A percentile compares a stretch with the other conserved stretches of the same genome.
Evolutionary conservation across 1,140 invertebrate genomes (phyloP).

Genomic region (Tetragonula clypearis): DNA sequence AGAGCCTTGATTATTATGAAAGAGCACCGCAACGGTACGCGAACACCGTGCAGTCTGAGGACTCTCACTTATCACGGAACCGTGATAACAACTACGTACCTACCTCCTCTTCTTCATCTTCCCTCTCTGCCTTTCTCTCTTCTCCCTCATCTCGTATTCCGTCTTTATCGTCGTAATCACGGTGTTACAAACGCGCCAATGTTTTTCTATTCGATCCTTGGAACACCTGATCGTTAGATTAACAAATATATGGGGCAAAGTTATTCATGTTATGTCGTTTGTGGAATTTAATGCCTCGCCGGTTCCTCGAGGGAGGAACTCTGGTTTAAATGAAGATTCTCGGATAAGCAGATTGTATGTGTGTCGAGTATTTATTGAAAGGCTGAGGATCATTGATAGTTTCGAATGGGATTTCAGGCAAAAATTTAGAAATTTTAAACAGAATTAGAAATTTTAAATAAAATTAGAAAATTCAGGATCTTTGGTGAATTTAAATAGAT

Average conservation of each 20-base stretch:
- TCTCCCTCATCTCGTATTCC: conserved; percentile 21
- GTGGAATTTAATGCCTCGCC: too few species aligned
- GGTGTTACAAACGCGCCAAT: not conserved
- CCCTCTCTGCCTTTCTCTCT: conserved; percentile 26
- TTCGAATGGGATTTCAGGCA: too few species aligned
- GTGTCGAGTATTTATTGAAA: too few species aligned
- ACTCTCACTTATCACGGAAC: conserved; percentile 74
- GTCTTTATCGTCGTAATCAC: not conserved
- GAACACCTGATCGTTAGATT: not conserved
- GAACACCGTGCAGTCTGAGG: conserved; percentile 69
- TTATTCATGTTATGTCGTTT: too few species aligned
- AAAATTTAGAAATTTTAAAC: too few species aligned
- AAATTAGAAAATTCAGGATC: too few species aligned
- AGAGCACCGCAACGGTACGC: conserved; percentile 59
- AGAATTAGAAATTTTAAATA: too few species aligned
- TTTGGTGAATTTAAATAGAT: too few species aligned
- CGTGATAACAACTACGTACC: conserved; percentile 76
- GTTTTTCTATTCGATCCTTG: not conserved
- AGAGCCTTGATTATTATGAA: conserved; percentile 73
- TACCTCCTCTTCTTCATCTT: conserved; percentile 42
- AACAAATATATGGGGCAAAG: not conserved
- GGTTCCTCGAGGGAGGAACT: too few species aligned
- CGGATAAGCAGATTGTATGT: too few species aligned
- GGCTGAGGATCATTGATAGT: too few species aligned
- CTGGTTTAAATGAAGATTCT: too few species aligned